Evolutionary conservation across 2,888 invertebrate genomes (phyloP).

Genomic region (Pseudeuparius sepicola): DNA sequence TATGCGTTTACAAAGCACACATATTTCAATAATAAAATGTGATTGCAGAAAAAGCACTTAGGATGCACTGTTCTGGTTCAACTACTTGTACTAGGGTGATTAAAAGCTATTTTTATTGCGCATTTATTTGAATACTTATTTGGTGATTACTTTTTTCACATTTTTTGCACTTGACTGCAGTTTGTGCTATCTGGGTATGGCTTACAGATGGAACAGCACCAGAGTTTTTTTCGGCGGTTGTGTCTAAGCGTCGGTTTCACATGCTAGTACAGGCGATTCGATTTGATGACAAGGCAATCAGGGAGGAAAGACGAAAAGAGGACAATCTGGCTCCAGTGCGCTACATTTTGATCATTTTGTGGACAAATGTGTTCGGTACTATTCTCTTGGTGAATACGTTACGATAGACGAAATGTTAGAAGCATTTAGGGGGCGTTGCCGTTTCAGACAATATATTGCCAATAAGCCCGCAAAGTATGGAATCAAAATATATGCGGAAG

Average conservation of each 20-base stretch:
- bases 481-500: slow-evolving; percentile 26
- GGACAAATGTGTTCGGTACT: slow-evolving; percentile 23
- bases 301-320: slow-evolving; percentile 17
- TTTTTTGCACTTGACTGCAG: too few relatives aligned
- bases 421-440: slow-evolving; percentile 26
- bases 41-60: too few relatives aligned
- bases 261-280: slow-evolving; percentile 20
- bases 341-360: slow-evolving; percentile 27
- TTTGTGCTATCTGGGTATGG: too few relatives aligned
- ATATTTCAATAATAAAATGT: too few relatives aligned
- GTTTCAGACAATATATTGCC: slow-evolving; percentile 29
- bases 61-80: too few relatives aligned
- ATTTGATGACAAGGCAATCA: slow-evolving; percentile 22
- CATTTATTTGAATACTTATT: too few relatives aligned
- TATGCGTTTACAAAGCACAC: too few relatives aligned
- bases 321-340: slow-evolving; percentile 25
- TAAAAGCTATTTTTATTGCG: too few relatives aligned
- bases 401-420: slow-evolving; percentile 27
- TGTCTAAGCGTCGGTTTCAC: slow-evolving; percentile 25
- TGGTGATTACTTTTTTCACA: too few relatives aligned
- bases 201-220: slow-evolving; percentile 23
- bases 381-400: slow-evolving; percentile 23
- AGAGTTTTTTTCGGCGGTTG: slow-evolving; percentile 25
- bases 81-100: too few relatives aligned
- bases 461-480: slow-evolving; percentile 29